Evolutionary conservation across 2,113 vertebrate genomes (phyloP), one percentile per base, ranked within the genome.

Genomic region (Myiagra hebetior): DNA sequence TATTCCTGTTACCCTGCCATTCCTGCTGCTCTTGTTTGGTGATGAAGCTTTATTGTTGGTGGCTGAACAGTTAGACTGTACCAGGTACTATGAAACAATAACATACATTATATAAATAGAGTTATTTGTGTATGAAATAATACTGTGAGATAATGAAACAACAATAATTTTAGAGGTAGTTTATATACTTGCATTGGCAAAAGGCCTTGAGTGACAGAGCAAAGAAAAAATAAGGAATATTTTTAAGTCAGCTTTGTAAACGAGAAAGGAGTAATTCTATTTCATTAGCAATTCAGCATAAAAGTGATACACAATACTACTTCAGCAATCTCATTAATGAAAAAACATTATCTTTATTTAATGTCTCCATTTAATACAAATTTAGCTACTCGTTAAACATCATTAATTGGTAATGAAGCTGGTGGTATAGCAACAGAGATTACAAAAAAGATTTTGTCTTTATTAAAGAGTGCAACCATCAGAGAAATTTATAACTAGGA

Each of bases 311-410:
- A 53, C 41, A 78, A 82, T 93, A 72, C 79, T 93, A 83, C 95
- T 81, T 94, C 59, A 70, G 60, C 95, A 94, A 97, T 96, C 93
- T 97, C 91, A 96, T 98, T 98, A 97, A 96, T 97, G 97, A 96
- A 87, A 47, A 97, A 96, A 91, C 93, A 97, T 96, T 97, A 96
- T 97, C 92, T 98, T 94, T 93, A 82, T 93, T 95, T 92, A 94
- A 94, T 96, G 69, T 87, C 77, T 82, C 59, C 6, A 22, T 96
- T 97, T 97, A 97, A 97, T 95, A 81, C 92, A 78, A 95, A 90
- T 97, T 97, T 97, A 97, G 92, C 91, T 97, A 78, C 88, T 70
- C 33, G 2, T 94, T 96, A 97, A 96, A 97, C 95, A 96, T 79
- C 95, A 96, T 97, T 97, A 97, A 97, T 98, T 96, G 92, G 81